Base-by-base conservation (phyloP, 2,888 invertebrate species). In the Cerceris rybyensis region DNA sequence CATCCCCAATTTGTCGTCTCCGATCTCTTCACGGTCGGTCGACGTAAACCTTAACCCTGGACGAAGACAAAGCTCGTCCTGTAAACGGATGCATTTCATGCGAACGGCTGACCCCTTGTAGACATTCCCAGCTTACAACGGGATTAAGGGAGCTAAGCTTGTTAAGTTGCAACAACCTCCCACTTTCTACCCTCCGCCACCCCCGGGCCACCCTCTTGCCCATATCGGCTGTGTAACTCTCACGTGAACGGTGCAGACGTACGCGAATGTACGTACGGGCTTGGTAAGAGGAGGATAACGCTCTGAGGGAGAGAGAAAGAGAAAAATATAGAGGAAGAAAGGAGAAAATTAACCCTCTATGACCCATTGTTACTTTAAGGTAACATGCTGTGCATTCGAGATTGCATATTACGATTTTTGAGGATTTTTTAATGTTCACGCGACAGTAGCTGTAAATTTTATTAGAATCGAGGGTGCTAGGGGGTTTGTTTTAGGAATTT, bases 81-180 rank as follows among this genome's bases (percentile, higher is more conserved):
- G 91, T 91, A 92, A 92, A 91, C 90, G 91, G 90, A 91, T 91
- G 91, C 90, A 89, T 91, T 91, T 92, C 89, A 88, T 90, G 90
- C 90, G 91, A 91, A 90, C 91, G 90, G 91, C 91, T 92, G 92
- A 92, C 92, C 92, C 92, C 91, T 92, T 92, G 92, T 92, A 92
- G 92, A 92, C 92, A 92, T 92, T 91, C 89, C 88, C 86, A 89
- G 92, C 91, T 92, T 92, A 92, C 92, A 92, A 92, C 90, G 88
- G 90, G 91, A 92, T 92, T 91, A 91, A 89, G 90, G 89, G 87
- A 85, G 89, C 89, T 92, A 91, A 92, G 92, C 92, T 92, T 92
- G 91, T 92, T 92, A 92, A 92, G 91, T 92, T 92, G 91, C 91
- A 90, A 88, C 90, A 88, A 90, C 89, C 88, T 87, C 79, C 82